phyloP scores from a whole-genome alignment of 2,888 invertebrate genomes.

The Ennomos fuscantarius region DNA sequence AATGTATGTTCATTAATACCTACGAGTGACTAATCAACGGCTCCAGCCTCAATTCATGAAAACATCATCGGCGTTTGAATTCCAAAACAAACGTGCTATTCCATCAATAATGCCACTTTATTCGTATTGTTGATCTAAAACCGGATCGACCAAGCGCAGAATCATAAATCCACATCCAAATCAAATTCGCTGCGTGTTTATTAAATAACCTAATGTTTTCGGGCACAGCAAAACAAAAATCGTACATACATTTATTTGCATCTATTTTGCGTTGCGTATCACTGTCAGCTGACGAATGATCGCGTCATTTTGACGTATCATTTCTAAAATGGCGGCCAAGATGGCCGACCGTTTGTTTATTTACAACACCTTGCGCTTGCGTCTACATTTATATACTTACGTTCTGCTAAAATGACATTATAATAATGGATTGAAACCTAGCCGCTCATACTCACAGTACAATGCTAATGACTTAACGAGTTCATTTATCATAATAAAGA shows the following conservation, averaged over 20 bases:
- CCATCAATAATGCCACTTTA: slow-evolving; percentile 53
- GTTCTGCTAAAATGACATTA: slow-evolving; percentile 29
- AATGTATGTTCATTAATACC: slow-evolving; percentile 10
- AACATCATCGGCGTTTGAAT: slow-evolving; percentile 50
- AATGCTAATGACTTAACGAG: slow-evolving; percentile 23
- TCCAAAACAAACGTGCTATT: slow-evolving; percentile 61
- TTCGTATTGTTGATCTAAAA: slow-evolving; percentile 57
- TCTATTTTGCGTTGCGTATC: slow-evolving; percentile 31
- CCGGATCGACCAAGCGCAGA: slow-evolving; percentile 43
- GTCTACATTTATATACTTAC: slow-evolving; percentile 18
- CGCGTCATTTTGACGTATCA: slow-evolving; percentile 69
- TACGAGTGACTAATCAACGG: slow-evolving; percentile 48
- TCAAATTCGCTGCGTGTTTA: slow-evolving; percentile 6
- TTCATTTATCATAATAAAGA: slow-evolving; percentile 25
- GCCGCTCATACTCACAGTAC: slow-evolving; percentile 18
- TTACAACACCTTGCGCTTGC: slow-evolving; percentile 59
- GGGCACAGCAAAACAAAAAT: too few species aligned
- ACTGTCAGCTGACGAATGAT: slow-evolving; percentile 67
- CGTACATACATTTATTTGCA: background rate
- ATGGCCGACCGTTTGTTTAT: slow-evolving; percentile 71
- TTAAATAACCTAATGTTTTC: background rate
- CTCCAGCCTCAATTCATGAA: slow-evolving; percentile 48
- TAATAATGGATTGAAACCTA: slow-evolving; percentile 34
- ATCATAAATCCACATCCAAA: slow-evolving; percentile 38
- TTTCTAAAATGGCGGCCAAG: slow-evolving; percentile 70